phyloP scores from a whole-genome alignment of 2,888 invertebrate genomes.

The Ptycholaimellus sp. region DNA sequence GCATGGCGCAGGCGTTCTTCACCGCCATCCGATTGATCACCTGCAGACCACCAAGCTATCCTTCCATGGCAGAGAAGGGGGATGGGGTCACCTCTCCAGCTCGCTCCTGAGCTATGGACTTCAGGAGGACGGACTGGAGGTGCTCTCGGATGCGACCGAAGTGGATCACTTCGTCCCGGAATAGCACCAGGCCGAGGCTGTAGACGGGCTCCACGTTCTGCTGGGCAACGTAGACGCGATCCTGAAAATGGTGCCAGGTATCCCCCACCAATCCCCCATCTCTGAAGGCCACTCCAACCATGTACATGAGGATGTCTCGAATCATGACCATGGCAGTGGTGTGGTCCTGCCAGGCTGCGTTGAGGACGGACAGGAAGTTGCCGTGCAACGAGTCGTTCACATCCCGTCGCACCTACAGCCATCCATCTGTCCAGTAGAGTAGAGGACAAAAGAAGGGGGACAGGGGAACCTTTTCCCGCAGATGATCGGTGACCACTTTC shows the following conservation, averaged over 20 bases:
- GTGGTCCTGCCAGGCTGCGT: constrained; percentile 95
- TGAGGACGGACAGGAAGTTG: constrained; percentile 79
- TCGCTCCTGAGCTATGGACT: constrained; percentile 82
- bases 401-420: constrained; percentile 58
- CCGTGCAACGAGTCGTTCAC: constrained; percentile 68
- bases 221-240: constrained; percentile 92
- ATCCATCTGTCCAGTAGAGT: neutral
- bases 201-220: constrained; percentile 97
- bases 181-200: constrained; percentile 79
- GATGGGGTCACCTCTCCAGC: constrained; percentile 77
- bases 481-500: constrained; percentile 87
- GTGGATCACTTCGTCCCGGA: constrained; percentile 91
- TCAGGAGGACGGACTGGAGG: constrained; percentile 65
- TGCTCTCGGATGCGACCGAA: constrained; percentile 81
- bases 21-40: constrained; percentile 85
- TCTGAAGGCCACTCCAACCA: too few species aligned
- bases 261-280: too few species aligned
- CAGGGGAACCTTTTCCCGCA: constrained; percentile 84
- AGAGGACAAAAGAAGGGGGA: too few species aligned
- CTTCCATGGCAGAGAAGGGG: too few species aligned
- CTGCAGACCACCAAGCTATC: too few species aligned
- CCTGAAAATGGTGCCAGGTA: too few species aligned
- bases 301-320: constrained; percentile 97
- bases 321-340: constrained; percentile 99
- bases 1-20: constrained; percentile 96